phyloP scores from a whole-genome alignment of 2,797 vertebrate genomes.

The Tadarida brasiliensis region DNA sequence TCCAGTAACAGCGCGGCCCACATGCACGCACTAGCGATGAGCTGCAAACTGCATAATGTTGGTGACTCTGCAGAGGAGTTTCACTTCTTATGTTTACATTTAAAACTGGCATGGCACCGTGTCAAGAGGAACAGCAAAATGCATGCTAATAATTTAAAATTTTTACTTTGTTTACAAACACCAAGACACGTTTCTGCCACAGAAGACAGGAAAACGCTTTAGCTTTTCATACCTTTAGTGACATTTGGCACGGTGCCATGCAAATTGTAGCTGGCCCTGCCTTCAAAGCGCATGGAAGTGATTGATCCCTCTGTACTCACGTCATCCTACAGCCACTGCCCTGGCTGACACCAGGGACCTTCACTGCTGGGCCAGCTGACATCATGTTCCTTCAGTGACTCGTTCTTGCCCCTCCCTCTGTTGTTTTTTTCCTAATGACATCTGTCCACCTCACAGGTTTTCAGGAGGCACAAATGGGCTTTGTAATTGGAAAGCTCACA shows the following conservation, averaged over 20 bases:
- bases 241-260: neutral
- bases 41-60: neutral
- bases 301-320: too few relatives aligned
- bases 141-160: neutral
- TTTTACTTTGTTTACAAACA: slow-evolving; percentile 21
- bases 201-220: neutral
- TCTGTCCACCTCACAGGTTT: neutral
- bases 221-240: neutral
- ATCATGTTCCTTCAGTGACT: neutral
- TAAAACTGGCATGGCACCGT: neutral
- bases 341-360: neutral
- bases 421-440: neutral
- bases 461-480: neutral
- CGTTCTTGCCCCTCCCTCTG: neutral
- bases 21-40: neutral
- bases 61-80: neutral
- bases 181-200: neutral
- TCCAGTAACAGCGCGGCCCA: neutral
- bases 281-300: neutral
- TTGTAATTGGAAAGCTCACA: neutral
- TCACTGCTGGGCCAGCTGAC: neutral
- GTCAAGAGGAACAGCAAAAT: neutral
- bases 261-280: neutral
- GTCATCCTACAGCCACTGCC: neutral
- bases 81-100: neutral